Percentiles rank a stretch among this genome's conserved stretches.
Evolutionary conservation across 1,140 invertebrate species (phyloP).

Genomic region (Rhagoletis zephyria): DNA sequence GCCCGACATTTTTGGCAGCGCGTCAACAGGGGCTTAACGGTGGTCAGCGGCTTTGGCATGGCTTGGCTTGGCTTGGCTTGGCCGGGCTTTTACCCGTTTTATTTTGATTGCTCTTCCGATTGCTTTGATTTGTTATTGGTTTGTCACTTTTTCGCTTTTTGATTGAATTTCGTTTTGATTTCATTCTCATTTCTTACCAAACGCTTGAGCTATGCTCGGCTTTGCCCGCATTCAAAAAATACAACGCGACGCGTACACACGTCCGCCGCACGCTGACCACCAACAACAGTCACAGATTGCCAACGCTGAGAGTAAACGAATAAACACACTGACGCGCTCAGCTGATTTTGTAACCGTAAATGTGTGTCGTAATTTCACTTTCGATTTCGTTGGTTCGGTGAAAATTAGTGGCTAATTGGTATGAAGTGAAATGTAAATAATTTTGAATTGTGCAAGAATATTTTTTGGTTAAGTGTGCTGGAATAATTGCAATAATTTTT

Average conservation of each 20-base stretch:
- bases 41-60: background rate
- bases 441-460: background rate
- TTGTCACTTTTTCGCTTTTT: background rate
- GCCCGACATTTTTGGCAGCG: constrained; percentile 44
- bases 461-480: too few relatives aligned
- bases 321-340: background rate
- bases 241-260: background rate
- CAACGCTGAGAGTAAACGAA: background rate
- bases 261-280: background rate
- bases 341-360: background rate
- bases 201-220: background rate
- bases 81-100: constrained; percentile 29
- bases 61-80: background rate
- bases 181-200: constrained; percentile 45
- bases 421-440: background rate
- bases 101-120: constrained; percentile 34
- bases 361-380: constrained; percentile 32
- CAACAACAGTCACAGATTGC: background rate
- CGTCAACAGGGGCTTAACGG: background rate
- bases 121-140: constrained; percentile 7
- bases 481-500: too few relatives aligned
- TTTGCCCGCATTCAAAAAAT: constrained; percentile 23
- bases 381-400: background rate
- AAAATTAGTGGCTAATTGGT: background rate
- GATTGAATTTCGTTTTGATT: background rate